Evolutionary conservation across 2,113 vertebrate genomes (phyloP), one percentile per base, ranked within the genome.

Genomic region (Climacteris rufus): DNA sequence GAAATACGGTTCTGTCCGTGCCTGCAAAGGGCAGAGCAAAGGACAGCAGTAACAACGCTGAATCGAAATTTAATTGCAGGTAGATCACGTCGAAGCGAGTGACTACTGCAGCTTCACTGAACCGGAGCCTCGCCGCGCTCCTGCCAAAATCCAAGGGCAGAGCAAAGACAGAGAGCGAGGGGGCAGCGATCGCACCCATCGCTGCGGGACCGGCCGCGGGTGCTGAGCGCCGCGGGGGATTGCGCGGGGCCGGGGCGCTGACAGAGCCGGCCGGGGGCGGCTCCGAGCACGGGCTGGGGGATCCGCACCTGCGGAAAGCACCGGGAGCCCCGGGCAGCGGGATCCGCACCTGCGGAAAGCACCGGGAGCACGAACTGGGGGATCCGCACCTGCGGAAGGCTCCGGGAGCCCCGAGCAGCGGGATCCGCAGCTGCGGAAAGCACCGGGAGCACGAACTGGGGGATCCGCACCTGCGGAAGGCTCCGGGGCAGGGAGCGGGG

Each of bases 91-190:
- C 19, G 57, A 33, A 45, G 91, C 30, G 13, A 35, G 49, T 4
- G 50, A 60, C 52, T 7, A 30, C 87, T 10, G 89, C 84, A 9
- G 77, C 89, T 68, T 17, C 86, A 20, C 52, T 10, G 13, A 49
- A 4, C 60, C 3, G 86, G 57, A 87, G 86, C 91, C 50, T 39
- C 6, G 10, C 49, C 18, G 30, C n/a, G 63, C 50, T 93, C 63
- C 86, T 75, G 91, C 94, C 95, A 81, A 64, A 31, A 57, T 6
- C 47, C 90, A 92, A 95, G 95, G 94, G 60, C 89, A 90, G 20
- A 71, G 37, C 69, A 39, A 89, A 86, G 75, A 8, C 7, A 25
- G 11, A 2, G 22, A 45, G 13, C 1, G 24, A 20, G 64, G 15
- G 11, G 75, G 5, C 35, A 2, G 72, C 1, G 8, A 19, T 2